phyloP scores from a whole-genome alignment of 2,888 invertebrate genomes.

The Pseudococcus jackbeardsleyi region DNA sequence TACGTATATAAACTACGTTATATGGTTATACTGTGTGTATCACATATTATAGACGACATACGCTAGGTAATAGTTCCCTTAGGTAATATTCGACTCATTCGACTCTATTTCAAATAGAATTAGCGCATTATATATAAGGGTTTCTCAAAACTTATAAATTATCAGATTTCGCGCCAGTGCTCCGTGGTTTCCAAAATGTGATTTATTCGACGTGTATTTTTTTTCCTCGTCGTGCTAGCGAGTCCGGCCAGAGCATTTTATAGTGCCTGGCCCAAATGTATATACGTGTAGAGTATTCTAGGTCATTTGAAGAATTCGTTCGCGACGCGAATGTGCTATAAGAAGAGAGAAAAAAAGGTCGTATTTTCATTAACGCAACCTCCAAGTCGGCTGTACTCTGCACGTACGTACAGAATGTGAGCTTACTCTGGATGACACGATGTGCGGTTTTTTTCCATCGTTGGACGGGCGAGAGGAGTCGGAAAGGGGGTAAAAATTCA shows the following conservation, averaged over 20 bases:
- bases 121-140: conserved; percentile 48
- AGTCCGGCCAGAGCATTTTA: neutral
- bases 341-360: neutral
- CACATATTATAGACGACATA: conserved; percentile 47
- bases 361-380: neutral
- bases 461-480: neutral
- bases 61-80: conserved; percentile 44
- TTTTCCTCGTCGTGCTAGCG: neutral
- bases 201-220: conserved; percentile 1
- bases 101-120: conserved; percentile 51
- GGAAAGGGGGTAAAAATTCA: neutral
- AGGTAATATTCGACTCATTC: conserved; percentile 51
- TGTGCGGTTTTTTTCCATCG: neutral
- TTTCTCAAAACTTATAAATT: conserved; percentile 24
- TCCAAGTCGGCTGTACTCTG: neutral
- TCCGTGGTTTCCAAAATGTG: conserved; percentile 31
- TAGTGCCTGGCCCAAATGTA: no score
- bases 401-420: neutral
- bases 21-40: conserved; percentile 42
- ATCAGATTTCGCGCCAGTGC: neutral
- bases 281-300: neutral
- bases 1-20: neutral
- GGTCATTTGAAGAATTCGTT: conserved; percentile 9
- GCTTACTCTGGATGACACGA: neutral
- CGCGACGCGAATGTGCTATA: neutral